Percentiles rank a stretch among this genome's conserved stretches.
Evolutionary conservation across 64 coral and sea anemone genomes (phyloP).

Genomic region (Montipora efflorescens): DNA sequence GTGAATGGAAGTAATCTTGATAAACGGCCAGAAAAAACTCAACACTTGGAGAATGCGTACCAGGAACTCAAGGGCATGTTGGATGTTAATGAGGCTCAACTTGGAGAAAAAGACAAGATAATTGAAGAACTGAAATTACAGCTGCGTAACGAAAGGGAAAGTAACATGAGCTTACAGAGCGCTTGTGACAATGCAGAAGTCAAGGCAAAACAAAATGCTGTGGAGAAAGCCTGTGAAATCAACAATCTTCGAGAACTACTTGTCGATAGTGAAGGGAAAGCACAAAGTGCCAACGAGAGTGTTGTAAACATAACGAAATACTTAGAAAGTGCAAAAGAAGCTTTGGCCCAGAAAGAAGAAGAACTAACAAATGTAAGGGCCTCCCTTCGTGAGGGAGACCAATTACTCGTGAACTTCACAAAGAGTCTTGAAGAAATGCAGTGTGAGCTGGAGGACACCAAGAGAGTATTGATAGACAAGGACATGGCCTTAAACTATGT

Average conservation of each 20-base stretch:
- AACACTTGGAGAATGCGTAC: not conserved
- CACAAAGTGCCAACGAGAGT: not conserved
- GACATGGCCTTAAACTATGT: not conserved
- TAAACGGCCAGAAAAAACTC: not conserved
- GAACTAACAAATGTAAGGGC: not conserved
- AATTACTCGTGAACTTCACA: not conserved
- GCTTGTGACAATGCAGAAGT: not conserved
- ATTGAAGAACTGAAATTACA: not conserved
- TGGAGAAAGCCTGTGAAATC: not conserved
- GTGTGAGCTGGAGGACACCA: not conserved
- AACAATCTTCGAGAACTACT: not conserved
- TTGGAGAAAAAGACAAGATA: not conserved
- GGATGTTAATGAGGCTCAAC: not conserved
- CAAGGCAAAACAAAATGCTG: not conserved
- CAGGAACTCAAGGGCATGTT: not conserved
- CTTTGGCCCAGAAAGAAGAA: not conserved
- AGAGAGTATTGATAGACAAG: not conserved
- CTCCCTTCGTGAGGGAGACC: not conserved
- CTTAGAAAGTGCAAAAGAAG: not conserved
- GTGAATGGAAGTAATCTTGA: not conserved
- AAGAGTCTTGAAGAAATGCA: not conserved
- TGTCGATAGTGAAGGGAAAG: not conserved
- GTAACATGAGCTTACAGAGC: not conserved
- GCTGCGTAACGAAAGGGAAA: not conserved
- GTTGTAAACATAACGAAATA: not conserved